Evolutionary conservation across 2,888 invertebrate genomes (phyloP), one percentile per base, ranked within the genome.

Genomic region (Octodonta nipae): DNA sequence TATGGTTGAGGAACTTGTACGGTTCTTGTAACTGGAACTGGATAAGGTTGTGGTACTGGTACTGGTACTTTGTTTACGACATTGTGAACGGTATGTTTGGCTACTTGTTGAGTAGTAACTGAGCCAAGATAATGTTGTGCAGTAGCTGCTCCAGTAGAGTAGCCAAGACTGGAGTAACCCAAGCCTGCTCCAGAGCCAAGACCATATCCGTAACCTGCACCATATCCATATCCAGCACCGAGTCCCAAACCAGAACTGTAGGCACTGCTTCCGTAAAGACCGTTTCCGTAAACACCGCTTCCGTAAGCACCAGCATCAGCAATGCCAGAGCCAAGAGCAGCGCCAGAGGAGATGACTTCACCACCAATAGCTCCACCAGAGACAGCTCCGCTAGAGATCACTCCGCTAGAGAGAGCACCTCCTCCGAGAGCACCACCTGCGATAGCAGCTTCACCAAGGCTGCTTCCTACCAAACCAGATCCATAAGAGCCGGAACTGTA

Each of bases 1-100:
- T 55, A 51, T 24, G 56, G 56, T 37, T 56, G 51, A 11, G 56
- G 52, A 15, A 56, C 52, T 17, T 46, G 45, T 28, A 56, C 51
- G 6, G 45, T 47, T 38, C 47, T 52, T 17, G 46, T 47, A 5
- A 54, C 47, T 22, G 42, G 39, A 10, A 59, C 56, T 28, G 55
- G 52, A 38, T 55, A 54, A 4, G 57, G 56, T 38, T 56, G 50
- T 13, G 57, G 51, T 30, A 58, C 55, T 14, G 47, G 41, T n/a
- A 57, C 53, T 30, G 49, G 38, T 10, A 52, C 47, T 30, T 47
- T 43, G 38, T 49, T 43, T 26, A 49, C 46, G n/a, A 54, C 40
- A 13, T 50, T 50, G 27, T 45, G 46, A 3, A 50, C 37, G 15
- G 45, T 42, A 25, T 46, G 47, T 15, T 34, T 34, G 17, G 40